Evolutionary conservation across 2,113 vertebrate species (phyloP), one percentile per base, ranked within the genome.

Genomic region (Varanus komodoensis): DNA sequence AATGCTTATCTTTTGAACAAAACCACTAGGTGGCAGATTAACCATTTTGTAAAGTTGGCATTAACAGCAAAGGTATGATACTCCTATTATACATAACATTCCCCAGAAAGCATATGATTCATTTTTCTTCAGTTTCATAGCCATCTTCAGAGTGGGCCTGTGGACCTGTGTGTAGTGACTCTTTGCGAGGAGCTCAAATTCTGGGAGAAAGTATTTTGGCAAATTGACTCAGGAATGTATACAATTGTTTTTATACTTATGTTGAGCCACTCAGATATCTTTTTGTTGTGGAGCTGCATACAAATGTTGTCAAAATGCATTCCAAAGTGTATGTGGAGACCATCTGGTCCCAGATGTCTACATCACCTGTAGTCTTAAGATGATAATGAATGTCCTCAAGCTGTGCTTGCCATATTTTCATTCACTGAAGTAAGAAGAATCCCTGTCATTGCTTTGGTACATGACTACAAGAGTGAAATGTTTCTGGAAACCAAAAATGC

Each of bases 1-100:
- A 50, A 23, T 61, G 12, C 23, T n/a, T 54, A 25, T 6, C 21
- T 84, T 61, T 88, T n/a, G 48, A 85, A 78, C 29, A 79, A 84
- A 57, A 69, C 89, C 89, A 89, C 89, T 85, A 89, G 89, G 17
- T 89, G 89, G 89, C 89, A 85, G 73, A 79, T 85, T 6, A 79
- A 79, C 23, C 75, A 78, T 69, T 77, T 52, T 23, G 32, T 69
- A 69, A 34, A 9, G 15, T 12, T 1, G 80, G 61, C 3, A 0
- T 27, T 8, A 21, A 38, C 44, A 7, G 0, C 5, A 0, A 0
- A 32, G 48, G 1, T 69, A 89, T 57, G 3, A 2, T 1, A 5
- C 25, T 38, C 4, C 3, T 32, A 67, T 71, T 64, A 83, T 32
- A 32, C 79, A 77, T 25, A n/a, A n/a, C 2, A 0, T 6, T 38